These are phyloP conservation scores for Mola mola DNA, from an alignment of 2,113 vertebrate species.

Conservation along the genomic window DNA sequence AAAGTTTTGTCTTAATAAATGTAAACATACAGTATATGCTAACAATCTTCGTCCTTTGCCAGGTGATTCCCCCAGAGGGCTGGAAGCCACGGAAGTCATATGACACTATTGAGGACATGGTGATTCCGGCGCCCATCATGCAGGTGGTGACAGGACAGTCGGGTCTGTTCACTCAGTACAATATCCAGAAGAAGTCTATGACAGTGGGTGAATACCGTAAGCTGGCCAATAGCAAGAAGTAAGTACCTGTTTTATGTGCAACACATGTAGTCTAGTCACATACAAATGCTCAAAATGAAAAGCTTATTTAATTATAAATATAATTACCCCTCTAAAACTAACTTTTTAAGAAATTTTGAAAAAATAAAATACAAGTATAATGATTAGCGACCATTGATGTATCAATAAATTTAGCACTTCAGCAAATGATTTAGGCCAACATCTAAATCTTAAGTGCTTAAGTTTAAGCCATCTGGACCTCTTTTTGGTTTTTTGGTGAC, in stretches of 20 bases:
- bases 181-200: conserved; percentile 99
- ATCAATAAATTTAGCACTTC: neutral
- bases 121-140: conserved; percentile 95
- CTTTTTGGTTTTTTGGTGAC: too few species aligned
- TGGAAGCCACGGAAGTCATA: conserved; percentile 93
- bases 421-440: too few species aligned
- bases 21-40: neutral
- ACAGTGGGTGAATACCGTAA: conserved; percentile 93
- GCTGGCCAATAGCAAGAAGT: conserved; percentile 97
- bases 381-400: neutral
- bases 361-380: too few species aligned
- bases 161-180: conserved; percentile 97
- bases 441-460: too few species aligned
- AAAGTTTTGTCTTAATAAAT: too few species aligned
- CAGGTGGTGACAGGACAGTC: conserved; percentile 98
- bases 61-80: conserved; percentile 87
- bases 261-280: too few species aligned
- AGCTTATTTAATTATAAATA: too few species aligned
- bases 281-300: too few species aligned
- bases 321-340: too few species aligned
- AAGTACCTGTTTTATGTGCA: conserved; percentile 56
- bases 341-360: too few species aligned
- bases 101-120: conserved; percentile 93
- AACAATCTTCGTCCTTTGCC: neutral
- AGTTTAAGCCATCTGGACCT: too few species aligned